Conservation (phyloP, 2,888 invertebrate genomes). For the Linyphia triangularis region DNA sequence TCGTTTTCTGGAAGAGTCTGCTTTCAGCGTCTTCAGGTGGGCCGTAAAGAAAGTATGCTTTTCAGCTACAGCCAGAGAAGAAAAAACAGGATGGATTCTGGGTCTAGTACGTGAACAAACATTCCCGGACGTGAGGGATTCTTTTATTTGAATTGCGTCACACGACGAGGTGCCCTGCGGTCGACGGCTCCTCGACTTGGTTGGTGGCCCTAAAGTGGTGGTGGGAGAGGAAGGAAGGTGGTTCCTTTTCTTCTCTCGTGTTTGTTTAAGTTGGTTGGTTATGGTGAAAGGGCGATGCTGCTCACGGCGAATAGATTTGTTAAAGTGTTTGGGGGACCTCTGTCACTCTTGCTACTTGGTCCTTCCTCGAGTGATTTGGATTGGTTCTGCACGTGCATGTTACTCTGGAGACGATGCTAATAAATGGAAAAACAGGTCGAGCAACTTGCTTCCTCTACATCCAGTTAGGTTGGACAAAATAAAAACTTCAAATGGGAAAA, state of each 20-base stretch:
- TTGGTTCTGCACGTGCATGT: no score
- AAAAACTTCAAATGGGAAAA: no score
- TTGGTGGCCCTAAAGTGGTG: slow-evolving; percentile 20
- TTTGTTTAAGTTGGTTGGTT: slow-evolving; percentile 29
- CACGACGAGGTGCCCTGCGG: background rate
- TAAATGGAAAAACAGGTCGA: no score
- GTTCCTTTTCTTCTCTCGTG: background rate
- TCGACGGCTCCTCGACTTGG: background rate
- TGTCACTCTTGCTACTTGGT: background rate
- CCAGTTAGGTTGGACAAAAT: no score
- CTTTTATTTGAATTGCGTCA: slow-evolving; percentile 49
- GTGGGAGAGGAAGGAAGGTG: background rate
- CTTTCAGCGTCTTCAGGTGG: background rate
- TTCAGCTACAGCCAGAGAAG: background rate
- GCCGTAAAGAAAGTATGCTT: slow-evolving; percentile 29
- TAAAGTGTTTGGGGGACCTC: slow-evolving; percentile 15
- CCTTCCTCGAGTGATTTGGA: background rate
- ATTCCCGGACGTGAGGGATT: slow-evolving; percentile 15
- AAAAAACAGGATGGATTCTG: slow-evolving; percentile 21
- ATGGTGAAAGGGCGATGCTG: background rate
- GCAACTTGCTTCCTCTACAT: no score
- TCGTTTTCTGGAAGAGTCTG: slow-evolving; percentile 22
- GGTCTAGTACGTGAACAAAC: slow-evolving; percentile 43
- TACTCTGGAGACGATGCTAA: no score
- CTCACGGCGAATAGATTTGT: slow-evolving; percentile 26